Percentiles rank a stretch among this genome's conserved stretches.
These are phyloP conservation scores for Bombus consobrinus DNA, from an alignment of 1,140 invertebrate species.

Conservation along the genomic window DNA sequence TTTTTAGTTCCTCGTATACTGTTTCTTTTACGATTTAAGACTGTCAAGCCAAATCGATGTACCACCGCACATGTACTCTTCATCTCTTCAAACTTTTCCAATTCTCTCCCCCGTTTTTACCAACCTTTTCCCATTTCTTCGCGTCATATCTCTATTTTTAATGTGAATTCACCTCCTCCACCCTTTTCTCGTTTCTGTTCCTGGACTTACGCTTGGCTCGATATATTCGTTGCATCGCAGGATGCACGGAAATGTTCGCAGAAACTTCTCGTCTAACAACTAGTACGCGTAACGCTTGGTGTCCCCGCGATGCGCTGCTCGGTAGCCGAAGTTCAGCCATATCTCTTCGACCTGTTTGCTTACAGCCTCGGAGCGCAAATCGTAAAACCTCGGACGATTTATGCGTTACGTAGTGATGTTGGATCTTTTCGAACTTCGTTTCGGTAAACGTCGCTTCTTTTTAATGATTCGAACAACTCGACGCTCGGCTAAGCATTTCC, in stretches of 20 bases:
- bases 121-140: slow-evolving; percentile 7
- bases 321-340: slow-evolving; percentile 19
- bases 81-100: background rate
- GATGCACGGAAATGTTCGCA: slow-evolving; percentile 25
- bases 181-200: background rate
- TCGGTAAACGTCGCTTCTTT: slow-evolving; percentile 15
- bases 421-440: slow-evolving; percentile 1
- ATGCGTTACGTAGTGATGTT: slow-evolving; percentile 29
- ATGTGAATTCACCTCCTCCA: slow-evolving; percentile 8
- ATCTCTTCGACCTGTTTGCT: slow-evolving; percentile 65
- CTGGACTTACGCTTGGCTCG: too few relatives aligned
- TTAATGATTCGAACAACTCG: slow-evolving; percentile 28
- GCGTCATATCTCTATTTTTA: background rate
- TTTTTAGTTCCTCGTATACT: too few relatives aligned
- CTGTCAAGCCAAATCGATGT: background rate
- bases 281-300: slow-evolving; percentile 46
- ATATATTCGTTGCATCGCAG: slow-evolving; percentile 8
- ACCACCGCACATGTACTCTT: background rate
- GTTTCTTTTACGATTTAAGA: too few relatives aligned
- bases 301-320: slow-evolving; percentile 8
- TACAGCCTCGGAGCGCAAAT: slow-evolving; percentile 45
- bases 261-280: slow-evolving; percentile 49
- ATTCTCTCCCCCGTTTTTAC: background rate
- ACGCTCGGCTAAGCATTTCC: background rate
- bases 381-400: slow-evolving; percentile 57